Base-by-base conservation (phyloP, 2,113 vertebrate species). In the Chionodraco myersi region DNA sequence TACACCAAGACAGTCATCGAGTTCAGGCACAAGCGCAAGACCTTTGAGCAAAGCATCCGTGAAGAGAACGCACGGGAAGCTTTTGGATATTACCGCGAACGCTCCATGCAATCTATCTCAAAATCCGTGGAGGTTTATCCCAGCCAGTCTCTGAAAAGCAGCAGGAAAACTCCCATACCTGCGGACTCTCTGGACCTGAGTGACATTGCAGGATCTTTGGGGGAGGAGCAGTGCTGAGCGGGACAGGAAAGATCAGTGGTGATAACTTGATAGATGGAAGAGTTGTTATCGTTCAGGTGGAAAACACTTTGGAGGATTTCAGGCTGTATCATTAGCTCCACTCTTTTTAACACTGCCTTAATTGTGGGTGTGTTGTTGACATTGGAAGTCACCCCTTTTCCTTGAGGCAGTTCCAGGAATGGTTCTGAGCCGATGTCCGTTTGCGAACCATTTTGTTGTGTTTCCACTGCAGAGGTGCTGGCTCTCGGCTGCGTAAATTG, bases 1-100 rank as follows among this genome's bases (percentile, higher is more conserved):
- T 99, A 99, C 93, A 99, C 97, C 0, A 99, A 98, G 94, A 98
- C 97, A 9, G 97, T 98, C 93, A 97, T 99, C n/a, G 97, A 98
- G 94, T 99, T 99, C 95, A 94, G 97, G 54, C 96, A 97, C 95
- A 97, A 98, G 88, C 96, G 96, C 87, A 97, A 97, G 90, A 96
- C 97, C 73, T 97, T 97, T 53, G 97, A 97, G 92, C 97, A 97
- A 85, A 96, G 95, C 90, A 95, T 96, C 87, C 95, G 96, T 26
- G 95, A 96, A 89, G 96, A 97, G 88, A 95, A 96, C 57, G 95
- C 96, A 8, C 93, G 94, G 11, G 96, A 97, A 89, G 94, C 96
- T 80, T 95, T 96, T 83, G 96, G 95, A 91, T 96, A 96, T 91
- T 96, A 95, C 92, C 94, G 92, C 75, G 96, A 96, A 79, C 95